phyloP scores from a whole-genome alignment of 1,140 invertebrate species.

The Anoplolepis gracilipes region DNA sequence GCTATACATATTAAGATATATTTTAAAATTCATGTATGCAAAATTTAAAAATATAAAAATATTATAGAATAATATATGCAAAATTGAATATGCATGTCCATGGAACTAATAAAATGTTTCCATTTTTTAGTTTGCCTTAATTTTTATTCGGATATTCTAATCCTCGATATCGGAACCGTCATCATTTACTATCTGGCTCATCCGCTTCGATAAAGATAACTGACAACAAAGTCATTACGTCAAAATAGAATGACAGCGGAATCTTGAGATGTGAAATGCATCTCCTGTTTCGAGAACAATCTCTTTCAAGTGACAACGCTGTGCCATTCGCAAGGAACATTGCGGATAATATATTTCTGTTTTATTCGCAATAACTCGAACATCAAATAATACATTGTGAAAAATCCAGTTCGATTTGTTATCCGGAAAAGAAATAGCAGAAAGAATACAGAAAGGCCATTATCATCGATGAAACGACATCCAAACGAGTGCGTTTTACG shows the following conservation, averaged over 20 bases:
- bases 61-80: not conserved
- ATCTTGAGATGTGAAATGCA: not conserved
- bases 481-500: not conserved
- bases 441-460: not conserved
- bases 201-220: not conserved
- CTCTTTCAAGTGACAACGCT: not conserved
- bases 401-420: slow-evolving; percentile 46
- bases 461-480: slow-evolving; percentile 37
- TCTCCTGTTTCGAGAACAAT: not conserved
- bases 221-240: not conserved
- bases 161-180: slow-evolving; percentile 3
- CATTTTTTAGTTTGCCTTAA: not conserved
- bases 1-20: not conserved
- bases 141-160: not conserved
- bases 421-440: not conserved
- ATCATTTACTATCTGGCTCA: slow-evolving; percentile 3
- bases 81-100: not conserved
- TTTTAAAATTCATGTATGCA: not conserved
- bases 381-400: slow-evolving; percentile 47
- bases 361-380: slow-evolving; percentile 46
- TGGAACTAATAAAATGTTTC: slow-evolving; percentile 6
- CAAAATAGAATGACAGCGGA: slow-evolving; percentile 16
- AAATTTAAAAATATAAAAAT: slow-evolving; percentile 3
- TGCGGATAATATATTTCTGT: slow-evolving; percentile 42
- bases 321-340: not conserved